Base-by-base conservation (phyloP, 1,140 invertebrate genomes). In the Apis laboriosa region DNA sequence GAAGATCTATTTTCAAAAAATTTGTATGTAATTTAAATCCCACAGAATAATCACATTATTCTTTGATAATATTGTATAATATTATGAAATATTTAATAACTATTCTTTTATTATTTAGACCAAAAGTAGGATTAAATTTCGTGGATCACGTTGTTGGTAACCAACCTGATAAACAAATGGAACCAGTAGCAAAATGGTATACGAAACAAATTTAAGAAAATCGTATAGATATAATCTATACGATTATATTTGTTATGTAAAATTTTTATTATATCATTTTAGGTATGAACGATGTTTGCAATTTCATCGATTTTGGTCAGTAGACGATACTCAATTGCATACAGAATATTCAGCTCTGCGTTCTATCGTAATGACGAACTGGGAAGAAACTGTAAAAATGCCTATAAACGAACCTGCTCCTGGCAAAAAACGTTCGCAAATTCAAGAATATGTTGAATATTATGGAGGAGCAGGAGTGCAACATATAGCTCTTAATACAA, bases 281-380 rank as follows among this genome's bases (percentile, higher is more conserved):
- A 97, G 96, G 96, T 99, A 99, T 92, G 98, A 99, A 92, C 96
- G 97, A 64, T 97, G 96, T 87, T 94, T 99, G 61, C 96, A 97
- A 93, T 99, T 99, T 92, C 99, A 99, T 94, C 96, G 99, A 90
- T 99, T 99, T 93, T 99, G 99, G 99, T 99, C 99, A 8, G 98
- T 99, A 0, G 99, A 99, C 92, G 99, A 99, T 92, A 96, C 95
- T 13, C 98, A 99, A 93, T 96, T 99, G 9, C 98, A 99, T 92
- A 99, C 99, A 0, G 97, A 99, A 91, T 99, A 97, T 94, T 99
- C 99, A 1, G 97, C 99, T 0, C 95, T 99, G 15, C 96, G 99
- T 51, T 99, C 99, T 1, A 98, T 99, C 85, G 99, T 99, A 0
- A 97, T 99, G 95, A 97, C 98, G 2, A 99, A 99, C 91, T 99